Evolutionary conservation across 2,113 vertebrate genomes (phyloP), one percentile per base, ranked within the genome.

Genomic region (Origma solitaria): DNA sequence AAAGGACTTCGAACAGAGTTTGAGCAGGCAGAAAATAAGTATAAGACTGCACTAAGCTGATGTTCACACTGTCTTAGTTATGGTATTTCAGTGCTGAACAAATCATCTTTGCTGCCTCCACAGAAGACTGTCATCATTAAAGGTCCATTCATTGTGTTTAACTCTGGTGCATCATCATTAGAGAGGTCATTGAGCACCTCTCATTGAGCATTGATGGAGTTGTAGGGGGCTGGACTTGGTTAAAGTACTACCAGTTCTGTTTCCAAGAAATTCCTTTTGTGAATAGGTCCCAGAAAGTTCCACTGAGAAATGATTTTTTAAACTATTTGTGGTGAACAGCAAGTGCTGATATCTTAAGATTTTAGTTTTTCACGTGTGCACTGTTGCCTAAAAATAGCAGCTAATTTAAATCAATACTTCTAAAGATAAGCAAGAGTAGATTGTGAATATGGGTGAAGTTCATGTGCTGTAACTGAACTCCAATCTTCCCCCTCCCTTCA

Each of bases 31-130:
- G n/a, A 78, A 64, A 56, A 58, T 3, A 11, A 25, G 5, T 38
- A 0, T 51, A 45, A 69, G n/a, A 20, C 11, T 68, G 30, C 0
- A 0, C 19, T 45, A 24, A 66, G 24, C 18, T 35, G 18, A 19
- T 53, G 23, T 17, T 93, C 31, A 23, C 33, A 3, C 13, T 54
- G 23, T 44, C 47, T 62, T 60, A 44, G 44, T 54, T 76, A 5
- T 15, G 27, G 23, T 71, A 38, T 64, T 60, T 73, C 25, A 80
- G 10, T 72, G 50, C 40, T 93, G 87, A 69, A 6, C n/a, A 79
- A 42, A 33, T 56, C 51, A 49, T 45, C 20, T 31, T 45, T 86
- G 40, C 19, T 90, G 58, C 13, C 30, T 65, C 37, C 45, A 9
- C 22, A 35, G 76, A 61, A 61, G 58, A 15, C 19, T 21, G 2